Percentiles rank a stretch among this genome's conserved stretches.
Conservation (phyloP, 2,888 invertebrate species). For the Clunio marinus region DNA sequence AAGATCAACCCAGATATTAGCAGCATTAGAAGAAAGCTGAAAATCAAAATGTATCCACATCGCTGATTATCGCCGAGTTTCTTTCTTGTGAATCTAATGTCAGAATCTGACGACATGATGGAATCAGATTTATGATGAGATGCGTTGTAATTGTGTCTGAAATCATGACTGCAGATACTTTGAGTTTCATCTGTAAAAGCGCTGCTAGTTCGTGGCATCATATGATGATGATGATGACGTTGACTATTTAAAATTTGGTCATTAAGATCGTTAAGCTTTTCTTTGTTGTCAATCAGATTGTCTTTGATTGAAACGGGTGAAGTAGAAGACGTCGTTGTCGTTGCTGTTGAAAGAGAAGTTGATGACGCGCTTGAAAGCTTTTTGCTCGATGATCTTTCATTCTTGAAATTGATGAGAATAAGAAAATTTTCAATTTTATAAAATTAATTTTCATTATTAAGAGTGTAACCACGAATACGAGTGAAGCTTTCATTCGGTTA, state of each 20-base stretch:
- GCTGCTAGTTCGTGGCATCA: background rate
- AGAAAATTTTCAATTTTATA: slow-evolving; percentile 23
- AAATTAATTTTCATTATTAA: too few relatives aligned
- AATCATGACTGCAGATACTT: slow-evolving; percentile 22
- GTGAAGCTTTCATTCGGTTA: too few relatives aligned
- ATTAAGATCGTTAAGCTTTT: slow-evolving; percentile 37
- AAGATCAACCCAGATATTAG: slow-evolving; percentile 65
- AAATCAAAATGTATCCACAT: slow-evolving; percentile 82
- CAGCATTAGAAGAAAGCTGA: slow-evolving; percentile 74
- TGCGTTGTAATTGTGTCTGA: slow-evolving; percentile 24
- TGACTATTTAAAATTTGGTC: slow-evolving; percentile 38
- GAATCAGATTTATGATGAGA: slow-evolving; percentile 60
- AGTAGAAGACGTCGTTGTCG: slow-evolving; percentile 24
- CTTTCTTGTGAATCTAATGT: slow-evolving; percentile 80
- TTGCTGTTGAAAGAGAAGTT: background rate
- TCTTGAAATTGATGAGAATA: slow-evolving; percentile 4
- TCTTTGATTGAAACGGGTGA: slow-evolving; percentile 37
- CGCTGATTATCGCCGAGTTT: slow-evolving; percentile 80
- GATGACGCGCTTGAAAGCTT: slow-evolving; percentile 25
- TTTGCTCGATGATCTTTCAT: slow-evolving; percentile 36
- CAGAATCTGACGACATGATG: slow-evolving; percentile 79
- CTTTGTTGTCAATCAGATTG: slow-evolving; percentile 37
- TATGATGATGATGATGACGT: slow-evolving; percentile 33
- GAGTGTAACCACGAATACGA: too few relatives aligned
- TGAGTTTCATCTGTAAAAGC: background rate